phyloP scores from a whole-genome alignment of 2,113 vertebrate species.

The Daphoenositta chrysoptera region DNA sequence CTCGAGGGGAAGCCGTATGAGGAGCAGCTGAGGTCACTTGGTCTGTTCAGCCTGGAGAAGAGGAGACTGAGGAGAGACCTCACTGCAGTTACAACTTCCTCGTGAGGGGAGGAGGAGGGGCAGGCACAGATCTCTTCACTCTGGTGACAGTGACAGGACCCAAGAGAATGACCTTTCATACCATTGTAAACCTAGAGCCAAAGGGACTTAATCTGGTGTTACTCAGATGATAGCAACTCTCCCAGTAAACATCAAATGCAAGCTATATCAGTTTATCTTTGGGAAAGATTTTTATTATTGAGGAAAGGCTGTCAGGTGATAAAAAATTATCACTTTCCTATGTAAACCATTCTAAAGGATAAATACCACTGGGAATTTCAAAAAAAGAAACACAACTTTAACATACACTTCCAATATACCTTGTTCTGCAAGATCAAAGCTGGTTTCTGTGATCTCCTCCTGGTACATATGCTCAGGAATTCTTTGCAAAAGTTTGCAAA shows the following conservation, averaged over 20 bases:
- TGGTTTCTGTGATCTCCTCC: neutral
- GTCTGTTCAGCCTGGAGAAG: neutral
- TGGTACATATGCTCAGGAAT: neutral
- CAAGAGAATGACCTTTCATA: neutral
- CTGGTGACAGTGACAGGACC: neutral
- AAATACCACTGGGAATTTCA: neutral
- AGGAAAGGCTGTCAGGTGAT: neutral
- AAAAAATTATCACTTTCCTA: neutral
- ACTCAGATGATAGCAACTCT: neutral
- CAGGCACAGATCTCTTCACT: neutral
- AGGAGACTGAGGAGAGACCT: neutral
- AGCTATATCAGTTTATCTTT: neutral
- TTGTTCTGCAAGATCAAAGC: neutral
- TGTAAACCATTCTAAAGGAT: neutral
- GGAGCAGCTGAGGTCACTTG: neutral
- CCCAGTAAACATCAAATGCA: neutral
- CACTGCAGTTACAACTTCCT: neutral
- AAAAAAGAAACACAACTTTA: neutral
- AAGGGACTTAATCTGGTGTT: neutral
- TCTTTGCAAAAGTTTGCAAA: neutral
- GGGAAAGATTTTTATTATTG: neutral
- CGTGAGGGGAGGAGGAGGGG: rapidly evolving
- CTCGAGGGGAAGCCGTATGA: rapidly evolving
- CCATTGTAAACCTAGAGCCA: neutral
- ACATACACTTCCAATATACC: neutral